Conservation (phyloP, 1,140 invertebrate genomes). For the Cheumatopsyche charites region DNA sequence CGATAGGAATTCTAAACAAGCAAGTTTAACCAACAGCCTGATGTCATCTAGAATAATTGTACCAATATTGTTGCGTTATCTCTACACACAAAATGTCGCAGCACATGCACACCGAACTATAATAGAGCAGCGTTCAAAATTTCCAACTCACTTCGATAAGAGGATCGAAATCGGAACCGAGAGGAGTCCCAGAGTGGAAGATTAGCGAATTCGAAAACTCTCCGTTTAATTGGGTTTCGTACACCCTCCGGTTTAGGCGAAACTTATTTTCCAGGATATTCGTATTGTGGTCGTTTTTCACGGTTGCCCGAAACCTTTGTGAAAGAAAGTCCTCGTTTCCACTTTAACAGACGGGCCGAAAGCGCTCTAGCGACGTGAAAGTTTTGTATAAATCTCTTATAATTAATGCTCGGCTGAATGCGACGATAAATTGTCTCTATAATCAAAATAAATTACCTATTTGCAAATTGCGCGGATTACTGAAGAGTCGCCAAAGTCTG, state of each 20-base stretch:
- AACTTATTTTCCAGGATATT: slow-evolving; percentile 16
- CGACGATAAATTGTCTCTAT: slow-evolving; percentile 43
- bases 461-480: slow-evolving; percentile 41
- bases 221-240: slow-evolving; percentile 12
- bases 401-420: slow-evolving; percentile 44
- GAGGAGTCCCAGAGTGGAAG: background rate
- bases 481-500: slow-evolving; percentile 2
- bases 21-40: too few relatives aligned
- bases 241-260: slow-evolving; percentile 8
- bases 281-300: slow-evolving; percentile 24
- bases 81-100: too few relatives aligned
- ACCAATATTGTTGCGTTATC: too few relatives aligned
- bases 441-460: slow-evolving; percentile 46
- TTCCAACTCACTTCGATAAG: too few relatives aligned
- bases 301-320: slow-evolving; percentile 1
- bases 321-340: slow-evolving; percentile 1
- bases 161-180: too few relatives aligned
- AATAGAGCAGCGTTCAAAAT: too few relatives aligned
- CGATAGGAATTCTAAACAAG: too few relatives aligned
- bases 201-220: slow-evolving; percentile 19
- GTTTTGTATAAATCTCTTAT: slow-evolving; percentile 43
- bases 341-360: background rate
- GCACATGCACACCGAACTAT: too few relatives aligned
- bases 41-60: too few relatives aligned
- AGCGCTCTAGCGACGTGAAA: slow-evolving; percentile 12